Evolutionary conservation across 2,113 vertebrate genomes (phyloP), one percentile per base, ranked within the genome.

Genomic region (Oncorhynchus keta): DNA sequence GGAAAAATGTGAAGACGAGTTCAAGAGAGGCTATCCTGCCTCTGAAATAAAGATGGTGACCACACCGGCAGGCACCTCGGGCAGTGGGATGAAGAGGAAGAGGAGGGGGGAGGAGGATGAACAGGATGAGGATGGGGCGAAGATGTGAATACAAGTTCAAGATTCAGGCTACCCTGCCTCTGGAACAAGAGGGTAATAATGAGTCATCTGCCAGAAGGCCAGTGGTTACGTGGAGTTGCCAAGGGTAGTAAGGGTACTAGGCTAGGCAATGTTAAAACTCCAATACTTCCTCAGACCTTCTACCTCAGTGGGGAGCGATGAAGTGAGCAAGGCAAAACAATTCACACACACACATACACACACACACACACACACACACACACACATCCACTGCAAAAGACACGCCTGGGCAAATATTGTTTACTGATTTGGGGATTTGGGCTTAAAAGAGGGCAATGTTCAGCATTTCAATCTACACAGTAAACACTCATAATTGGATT

Each of bases 401-500:
- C 79, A 74, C 12, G 87, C 86, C 80, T 70, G 66, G 80, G 83
- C 71, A 87, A 85, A 85, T 76, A 81, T 20, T 88, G 83, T 88
- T 90, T 87, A 88, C 83, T 86, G 87, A 89, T 90, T 82, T 76
- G 82, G 69, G 76, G 87, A 87, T 88, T 85, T 85, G 51, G 80
- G 83, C 80, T 83, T 86, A 86, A 81, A 86, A 79, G 83, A 87
- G 81, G 77, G 82, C 84, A 88, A 89, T 77, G 68, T 76, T 83
- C 85, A 87, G 85, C 79, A 85, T 86, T 89, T 89, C 83, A 89
- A 86, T 90, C 84, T 87, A 77, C 88, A 91, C 85, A 87, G 87
- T 89, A 90, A 92, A 89, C 90, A 90, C 82, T 86, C 74, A 70
- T 92, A 93, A 93, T 89, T 93, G 89, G 87, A 93, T 91, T 89